Evolutionary conservation across 2,888 invertebrate genomes (phyloP).

Genomic region (Drosophila nr. fundita): DNA sequence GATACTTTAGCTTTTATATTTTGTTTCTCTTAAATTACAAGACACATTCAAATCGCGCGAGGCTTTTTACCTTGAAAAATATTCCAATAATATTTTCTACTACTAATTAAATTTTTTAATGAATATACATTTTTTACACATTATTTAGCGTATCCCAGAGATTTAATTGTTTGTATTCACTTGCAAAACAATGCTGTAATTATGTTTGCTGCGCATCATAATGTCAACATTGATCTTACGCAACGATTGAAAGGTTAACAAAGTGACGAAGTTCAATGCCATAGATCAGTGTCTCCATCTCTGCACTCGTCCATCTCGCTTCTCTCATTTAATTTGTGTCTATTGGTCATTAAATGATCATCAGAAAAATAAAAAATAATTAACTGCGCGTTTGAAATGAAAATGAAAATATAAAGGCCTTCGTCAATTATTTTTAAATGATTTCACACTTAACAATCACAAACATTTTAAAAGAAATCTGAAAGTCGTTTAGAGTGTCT

Average conservation of each 20-base stretch:
- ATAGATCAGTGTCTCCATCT: conserved; percentile 28
- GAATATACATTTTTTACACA: not conserved
- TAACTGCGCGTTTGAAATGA: conserved; percentile 26
- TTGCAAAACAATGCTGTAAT: conserved; percentile 12
- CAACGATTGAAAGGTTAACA: conserved; percentile 35
- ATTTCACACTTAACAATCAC: conserved; percentile 34
- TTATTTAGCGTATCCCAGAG: not conserved
- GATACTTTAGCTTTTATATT: not conserved
- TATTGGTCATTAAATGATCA: conserved; percentile 31
- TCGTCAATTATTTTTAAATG: conserved; percentile 28
- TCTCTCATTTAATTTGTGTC: conserved; percentile 3
- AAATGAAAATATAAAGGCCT: conserved; percentile 37
- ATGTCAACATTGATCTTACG: conserved; percentile 30
- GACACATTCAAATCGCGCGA: not conserved
- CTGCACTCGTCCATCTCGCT: not conserved
- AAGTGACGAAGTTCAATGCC: conserved; percentile 49
- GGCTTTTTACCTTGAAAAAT: not conserved
- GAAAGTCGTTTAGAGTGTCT: conserved; percentile 8
- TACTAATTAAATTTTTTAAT: not conserved
- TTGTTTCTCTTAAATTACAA: not conserved
- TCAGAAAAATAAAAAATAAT: conserved; percentile 30
- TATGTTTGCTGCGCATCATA: conserved; percentile 15
- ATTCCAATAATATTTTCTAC: not conserved
- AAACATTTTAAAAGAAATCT: conserved; percentile 14
- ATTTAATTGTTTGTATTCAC: conserved; percentile 15